Evolutionary conservation across 2,113 vertebrate species (phyloP).

Genomic region (Terrapene triunguis): DNA sequence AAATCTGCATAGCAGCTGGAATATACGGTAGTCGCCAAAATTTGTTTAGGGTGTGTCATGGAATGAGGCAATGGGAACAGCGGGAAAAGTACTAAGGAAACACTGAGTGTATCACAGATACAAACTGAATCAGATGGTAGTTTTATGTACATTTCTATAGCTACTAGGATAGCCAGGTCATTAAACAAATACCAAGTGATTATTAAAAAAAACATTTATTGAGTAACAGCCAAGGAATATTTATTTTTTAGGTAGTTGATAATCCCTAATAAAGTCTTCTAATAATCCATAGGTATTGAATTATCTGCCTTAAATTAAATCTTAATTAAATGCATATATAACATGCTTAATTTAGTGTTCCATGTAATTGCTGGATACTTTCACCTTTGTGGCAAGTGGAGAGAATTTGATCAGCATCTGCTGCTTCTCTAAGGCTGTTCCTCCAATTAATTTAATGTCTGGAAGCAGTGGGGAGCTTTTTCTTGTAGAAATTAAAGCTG

Average conservation of each 20-base stretch:
- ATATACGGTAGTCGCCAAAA: not conserved
- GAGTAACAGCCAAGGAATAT: not conserved
- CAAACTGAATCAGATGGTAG: not conserved
- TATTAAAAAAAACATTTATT: not conserved
- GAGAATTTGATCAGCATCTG: conserved; percentile 36
- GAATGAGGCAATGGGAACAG: conserved; percentile 35
- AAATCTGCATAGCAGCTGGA: not conserved
- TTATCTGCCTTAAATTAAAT: conserved; percentile 32
- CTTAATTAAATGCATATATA: conserved; percentile 21
- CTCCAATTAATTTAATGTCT: conserved; percentile 28
- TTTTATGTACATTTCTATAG: not conserved
- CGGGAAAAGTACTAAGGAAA: conserved; percentile 53
- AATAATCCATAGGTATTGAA: not conserved
- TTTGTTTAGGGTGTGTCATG: conserved; percentile 46
- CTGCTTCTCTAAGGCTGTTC: not conserved
- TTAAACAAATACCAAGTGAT: fast-evolving
- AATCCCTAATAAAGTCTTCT: conserved; percentile 39
- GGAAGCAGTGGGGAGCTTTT: conserved; percentile 31
- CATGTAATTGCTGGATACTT: conserved; percentile 46
- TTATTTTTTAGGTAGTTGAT: conserved; percentile 7
- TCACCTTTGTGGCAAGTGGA: not conserved
- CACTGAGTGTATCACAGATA: not conserved
- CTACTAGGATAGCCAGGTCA: not conserved
- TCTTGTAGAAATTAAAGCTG: not conserved
- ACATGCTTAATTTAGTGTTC: conserved; percentile 42